Percentiles rank a stretch among this genome's conserved stretches.
These are phyloP conservation scores for Coenobita brevimanus DNA, from an alignment of 1,140 invertebrate species.

Conservation along the genomic window DNA sequence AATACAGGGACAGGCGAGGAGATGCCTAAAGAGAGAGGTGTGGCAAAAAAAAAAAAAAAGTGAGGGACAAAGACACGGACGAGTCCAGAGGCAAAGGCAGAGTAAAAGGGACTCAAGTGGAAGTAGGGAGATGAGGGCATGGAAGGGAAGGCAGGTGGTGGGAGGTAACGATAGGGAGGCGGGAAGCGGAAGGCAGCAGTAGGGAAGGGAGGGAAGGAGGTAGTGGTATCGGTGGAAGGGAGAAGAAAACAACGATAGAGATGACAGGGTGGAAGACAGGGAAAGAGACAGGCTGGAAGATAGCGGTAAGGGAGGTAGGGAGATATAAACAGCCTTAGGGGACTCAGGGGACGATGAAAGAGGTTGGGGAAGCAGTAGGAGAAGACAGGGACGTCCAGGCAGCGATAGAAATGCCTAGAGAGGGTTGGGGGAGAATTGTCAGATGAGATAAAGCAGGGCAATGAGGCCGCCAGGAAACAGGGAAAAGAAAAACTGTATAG, in stretches of 20 bases:
- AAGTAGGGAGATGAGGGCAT: neutral
- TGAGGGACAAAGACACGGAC: neutral
- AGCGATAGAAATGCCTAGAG: constrained; percentile 12
- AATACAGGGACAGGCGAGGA: too few species aligned
- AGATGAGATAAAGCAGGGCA: neutral
- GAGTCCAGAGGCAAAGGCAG: neutral
- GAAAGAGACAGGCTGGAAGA: neutral
- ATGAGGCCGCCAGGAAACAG: neutral
- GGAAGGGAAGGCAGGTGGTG: neutral
- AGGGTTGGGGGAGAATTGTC: neutral
- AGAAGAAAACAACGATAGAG: neutral
- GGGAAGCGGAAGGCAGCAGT: neutral
- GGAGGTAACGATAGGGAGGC: neutral
- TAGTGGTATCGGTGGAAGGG: neutral
- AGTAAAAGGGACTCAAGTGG: neutral
- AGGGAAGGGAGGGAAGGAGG: neutral
- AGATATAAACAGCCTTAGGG: neutral
- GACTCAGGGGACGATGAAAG: neutral
- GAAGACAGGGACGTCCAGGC: constrained; percentile 13
- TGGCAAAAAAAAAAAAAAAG: neutral
- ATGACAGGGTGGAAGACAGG: neutral
- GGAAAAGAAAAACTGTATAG: neutral
- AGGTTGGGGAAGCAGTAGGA: constrained; percentile 11
- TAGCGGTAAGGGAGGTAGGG: neutral
- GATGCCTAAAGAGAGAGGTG: too few species aligned